Evolutionary conservation across 2,888 invertebrate species (phyloP).

Genomic region (Lissonota sp.): DNA sequence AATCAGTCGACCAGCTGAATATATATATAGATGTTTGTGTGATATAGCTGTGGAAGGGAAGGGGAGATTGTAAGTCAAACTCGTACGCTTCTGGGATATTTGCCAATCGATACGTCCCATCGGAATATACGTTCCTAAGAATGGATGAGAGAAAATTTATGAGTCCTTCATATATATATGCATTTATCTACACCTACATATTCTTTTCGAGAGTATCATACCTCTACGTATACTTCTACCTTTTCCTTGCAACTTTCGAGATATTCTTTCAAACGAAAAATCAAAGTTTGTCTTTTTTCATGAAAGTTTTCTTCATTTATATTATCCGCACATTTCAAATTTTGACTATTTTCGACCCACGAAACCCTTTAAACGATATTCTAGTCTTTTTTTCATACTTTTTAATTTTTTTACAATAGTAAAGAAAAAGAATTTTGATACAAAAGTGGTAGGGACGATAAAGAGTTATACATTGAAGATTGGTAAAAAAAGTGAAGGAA

Average conservation of each 20-base stretch:
- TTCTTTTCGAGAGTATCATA: background rate
- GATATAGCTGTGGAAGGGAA: conserved; percentile 10
- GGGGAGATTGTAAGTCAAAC: conserved; percentile 24
- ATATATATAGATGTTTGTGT: background rate
- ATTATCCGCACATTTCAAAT: no score
- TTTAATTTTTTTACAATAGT: no score
- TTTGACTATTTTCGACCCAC: no score
- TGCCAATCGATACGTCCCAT: conserved; percentile 62
- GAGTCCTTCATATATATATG: conserved; percentile 27
- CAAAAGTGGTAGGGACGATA: no score
- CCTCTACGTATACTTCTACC: background rate
- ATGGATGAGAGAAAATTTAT: conserved; percentile 54
- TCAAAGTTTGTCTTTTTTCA: conserved; percentile 46
- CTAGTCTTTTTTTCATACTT: no score
- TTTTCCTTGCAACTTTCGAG: background rate
- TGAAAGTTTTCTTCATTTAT: conserved; percentile 14
- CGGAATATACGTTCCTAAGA: conserved; percentile 54
- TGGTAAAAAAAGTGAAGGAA: no score
- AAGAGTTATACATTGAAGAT: no score
- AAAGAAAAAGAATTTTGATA: no score
- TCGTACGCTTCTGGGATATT: conserved; percentile 40
- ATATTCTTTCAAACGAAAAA: conserved; percentile 22
- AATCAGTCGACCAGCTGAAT: conserved; percentile 30
- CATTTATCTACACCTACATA: background rate
- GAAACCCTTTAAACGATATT: no score